phyloP scores from a whole-genome alignment of 37 sponge, comb jelly and placozoan genomes.

The Agelas oroides region DNA sequence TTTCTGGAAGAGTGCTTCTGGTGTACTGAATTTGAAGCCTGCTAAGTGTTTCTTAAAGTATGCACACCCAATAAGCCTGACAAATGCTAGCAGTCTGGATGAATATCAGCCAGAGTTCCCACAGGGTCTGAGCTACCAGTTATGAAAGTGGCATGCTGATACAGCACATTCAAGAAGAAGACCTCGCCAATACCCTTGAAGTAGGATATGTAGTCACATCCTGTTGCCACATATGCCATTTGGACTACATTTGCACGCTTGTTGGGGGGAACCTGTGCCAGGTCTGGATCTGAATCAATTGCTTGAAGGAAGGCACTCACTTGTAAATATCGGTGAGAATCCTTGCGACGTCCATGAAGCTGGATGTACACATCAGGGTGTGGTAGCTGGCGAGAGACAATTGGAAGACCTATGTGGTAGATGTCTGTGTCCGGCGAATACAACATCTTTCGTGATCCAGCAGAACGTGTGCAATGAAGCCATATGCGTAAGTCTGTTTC shows the following conservation, averaged over 20 bases:
- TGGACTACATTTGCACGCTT: not conserved
- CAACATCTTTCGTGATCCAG: not conserved
- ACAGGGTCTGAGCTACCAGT: not conserved
- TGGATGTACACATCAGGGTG: not conserved
- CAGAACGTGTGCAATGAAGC: not conserved
- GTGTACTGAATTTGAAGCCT: not conserved
- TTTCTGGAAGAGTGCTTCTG: slow-evolving; percentile 26
- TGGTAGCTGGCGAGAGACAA: not conserved
- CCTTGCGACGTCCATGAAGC: not conserved
- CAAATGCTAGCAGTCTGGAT: not conserved
- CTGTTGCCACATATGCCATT: slow-evolving; percentile 19
- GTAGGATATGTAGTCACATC: slow-evolving; percentile 47
- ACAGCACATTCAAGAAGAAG: slow-evolving; percentile 4
- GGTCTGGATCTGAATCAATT: slow-evolving; percentile 20
- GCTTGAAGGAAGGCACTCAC: not conserved
- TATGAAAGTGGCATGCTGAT: slow-evolving; percentile 31
- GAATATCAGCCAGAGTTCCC: not conserved
- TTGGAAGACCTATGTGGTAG: slow-evolving; percentile 16
- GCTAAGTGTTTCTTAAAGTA: slow-evolving; percentile 38
- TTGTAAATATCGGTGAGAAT: not conserved
- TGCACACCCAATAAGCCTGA: slow-evolving; percentile 21
- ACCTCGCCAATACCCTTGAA: slow-evolving; percentile 26
- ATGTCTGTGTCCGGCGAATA: slow-evolving; percentile 30
- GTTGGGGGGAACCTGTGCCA: not conserved
- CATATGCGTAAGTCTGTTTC: slow-evolving; percentile 21